phyloP scores from a whole-genome alignment of 2,113 vertebrate genomes.

The Struthio camelus region DNA sequence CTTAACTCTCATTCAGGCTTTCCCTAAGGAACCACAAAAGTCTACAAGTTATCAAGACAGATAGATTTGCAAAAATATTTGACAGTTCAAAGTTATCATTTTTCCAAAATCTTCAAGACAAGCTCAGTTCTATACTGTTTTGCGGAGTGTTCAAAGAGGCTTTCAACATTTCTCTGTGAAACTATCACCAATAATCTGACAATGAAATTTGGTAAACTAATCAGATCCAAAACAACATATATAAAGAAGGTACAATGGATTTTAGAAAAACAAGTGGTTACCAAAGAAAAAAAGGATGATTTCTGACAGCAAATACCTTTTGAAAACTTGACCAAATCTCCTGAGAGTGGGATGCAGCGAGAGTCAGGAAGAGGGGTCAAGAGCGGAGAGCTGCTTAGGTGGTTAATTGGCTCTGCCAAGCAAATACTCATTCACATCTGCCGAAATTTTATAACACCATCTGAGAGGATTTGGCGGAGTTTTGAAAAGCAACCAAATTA shows the following conservation, averaged over 20 bases:
- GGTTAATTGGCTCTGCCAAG: not conserved
- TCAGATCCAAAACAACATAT: not conserved
- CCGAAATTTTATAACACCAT: not conserved
- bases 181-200: not conserved
- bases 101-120: not conserved
- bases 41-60: not conserved
- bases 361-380: not conserved
- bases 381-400: not conserved
- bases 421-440: not conserved
- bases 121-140: not conserved
- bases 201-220: not conserved
- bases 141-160: not conserved
- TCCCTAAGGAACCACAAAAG: not conserved
- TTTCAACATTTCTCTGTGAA: not conserved
- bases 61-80: not conserved
- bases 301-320: not conserved
- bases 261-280: conserved; percentile 12
- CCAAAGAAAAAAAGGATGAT: not conserved
- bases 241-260: not conserved
- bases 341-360: not conserved
- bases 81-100: not conserved
- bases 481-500: not conserved
- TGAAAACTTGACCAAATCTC: conserved; percentile 12
- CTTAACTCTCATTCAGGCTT: not conserved
- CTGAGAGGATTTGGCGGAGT: not conserved